Evolutionary conservation across 2,113 vertebrate species (phyloP).

Genomic region (Microcebus ravelobensis): DNA sequence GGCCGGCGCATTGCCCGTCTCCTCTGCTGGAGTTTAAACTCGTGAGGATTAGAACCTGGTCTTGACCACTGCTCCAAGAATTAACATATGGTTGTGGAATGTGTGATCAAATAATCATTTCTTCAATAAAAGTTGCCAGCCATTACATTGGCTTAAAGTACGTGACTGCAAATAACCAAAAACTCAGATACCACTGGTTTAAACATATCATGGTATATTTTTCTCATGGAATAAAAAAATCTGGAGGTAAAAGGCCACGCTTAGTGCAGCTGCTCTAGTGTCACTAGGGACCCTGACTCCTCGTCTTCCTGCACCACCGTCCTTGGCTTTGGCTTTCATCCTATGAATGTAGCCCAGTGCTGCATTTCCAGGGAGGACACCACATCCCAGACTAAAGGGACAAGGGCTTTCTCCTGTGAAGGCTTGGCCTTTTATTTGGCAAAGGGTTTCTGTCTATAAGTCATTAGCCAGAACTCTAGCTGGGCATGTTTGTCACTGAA

Average conservation of each 20-base stretch:
- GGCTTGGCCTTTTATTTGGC: neutral
- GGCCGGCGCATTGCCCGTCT: neutral
- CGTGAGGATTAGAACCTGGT: neutral
- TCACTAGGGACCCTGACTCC: neutral
- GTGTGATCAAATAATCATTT: neutral
- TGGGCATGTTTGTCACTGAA: neutral
- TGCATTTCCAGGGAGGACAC: rapidly evolving
- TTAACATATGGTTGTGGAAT: neutral
- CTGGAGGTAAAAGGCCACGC: no score
- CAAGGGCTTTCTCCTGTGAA: no score
- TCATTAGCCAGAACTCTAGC: neutral
- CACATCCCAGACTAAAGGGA: neutral
- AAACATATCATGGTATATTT: neutral
- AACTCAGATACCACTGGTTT: neutral
- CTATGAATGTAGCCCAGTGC: rapidly evolving
- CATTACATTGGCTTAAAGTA: neutral
- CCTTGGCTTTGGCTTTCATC: neutral
- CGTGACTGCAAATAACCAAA: neutral
- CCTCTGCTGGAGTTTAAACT: neutral
- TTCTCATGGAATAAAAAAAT: neutral
- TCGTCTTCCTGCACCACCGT: rapidly evolving
- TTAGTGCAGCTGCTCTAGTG: rapidly evolving
- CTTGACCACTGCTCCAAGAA: neutral
- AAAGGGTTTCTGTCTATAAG: rapidly evolving
- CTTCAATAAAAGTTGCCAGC: neutral